phyloP scores from a whole-genome alignment of 1,140 invertebrate species.

The Adelges cooleyi region DNA sequence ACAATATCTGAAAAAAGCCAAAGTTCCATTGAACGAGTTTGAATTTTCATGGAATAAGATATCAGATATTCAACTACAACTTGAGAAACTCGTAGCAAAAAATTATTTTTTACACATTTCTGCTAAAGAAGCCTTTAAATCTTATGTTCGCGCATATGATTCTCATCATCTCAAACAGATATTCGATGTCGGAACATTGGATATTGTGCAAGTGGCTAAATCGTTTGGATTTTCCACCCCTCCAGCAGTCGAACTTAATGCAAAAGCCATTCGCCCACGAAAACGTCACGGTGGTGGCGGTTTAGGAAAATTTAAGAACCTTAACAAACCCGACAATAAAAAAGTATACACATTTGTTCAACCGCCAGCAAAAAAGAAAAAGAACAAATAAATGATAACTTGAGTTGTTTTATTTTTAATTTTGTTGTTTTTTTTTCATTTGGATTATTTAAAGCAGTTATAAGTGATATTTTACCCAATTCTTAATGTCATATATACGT shows the following conservation, averaged over 20 bases:
- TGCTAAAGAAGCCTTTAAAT: conserved; percentile 94
- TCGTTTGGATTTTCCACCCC: conserved; percentile 92
- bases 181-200: conserved; percentile 85
- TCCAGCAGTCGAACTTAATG: conserved; percentile 77
- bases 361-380: conserved; percentile 13
- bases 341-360: conserved; percentile 22
- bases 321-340: conserved; percentile 44
- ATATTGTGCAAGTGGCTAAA: conserved; percentile 74
- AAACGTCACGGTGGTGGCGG: conserved; percentile 67
- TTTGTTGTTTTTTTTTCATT: too few species aligned
- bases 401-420: too few species aligned
- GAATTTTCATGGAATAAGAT: conserved; percentile 98
- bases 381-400: too few species aligned
- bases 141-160: conserved; percentile 91
- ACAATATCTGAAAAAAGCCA: conserved; percentile 82
- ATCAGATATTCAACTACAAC: conserved; percentile 82
- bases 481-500: too few species aligned
- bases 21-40: conserved; percentile 92
- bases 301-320: conserved; percentile 57
- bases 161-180: conserved; percentile 92
- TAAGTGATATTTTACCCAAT: too few species aligned
- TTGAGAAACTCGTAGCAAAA: conserved; percentile 88
- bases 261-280: conserved; percentile 45
- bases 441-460: too few species aligned
- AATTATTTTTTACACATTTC: conserved; percentile 94